These are phyloP conservation scores for Microplitis demolitor DNA, from an alignment of 1,140 invertebrate species.

Conservation along the genomic window DNA sequence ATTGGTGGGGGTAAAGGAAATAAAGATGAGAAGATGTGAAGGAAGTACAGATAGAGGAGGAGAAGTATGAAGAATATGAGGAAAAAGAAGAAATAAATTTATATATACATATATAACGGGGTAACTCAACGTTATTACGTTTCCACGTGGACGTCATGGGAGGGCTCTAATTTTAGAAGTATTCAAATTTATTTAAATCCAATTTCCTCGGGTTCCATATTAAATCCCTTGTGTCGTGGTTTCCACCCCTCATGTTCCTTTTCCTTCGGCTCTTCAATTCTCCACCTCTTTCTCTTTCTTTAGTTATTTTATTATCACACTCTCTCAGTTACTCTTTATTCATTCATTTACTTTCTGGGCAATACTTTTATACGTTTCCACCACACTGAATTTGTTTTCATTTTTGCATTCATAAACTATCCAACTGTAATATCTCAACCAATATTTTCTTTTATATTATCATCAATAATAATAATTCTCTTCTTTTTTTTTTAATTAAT, in stretches of 20 bases:
- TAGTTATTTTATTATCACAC: slow-evolving; percentile 16
- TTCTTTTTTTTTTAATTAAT: background rate
- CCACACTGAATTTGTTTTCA: slow-evolving; percentile 2
- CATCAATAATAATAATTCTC: background rate
- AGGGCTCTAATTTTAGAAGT: slow-evolving; percentile 59
- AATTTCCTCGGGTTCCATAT: slow-evolving; percentile 55
- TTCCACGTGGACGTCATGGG: slow-evolving; percentile 56
- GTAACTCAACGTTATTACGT: slow-evolving; percentile 51
- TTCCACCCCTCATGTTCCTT: slow-evolving; percentile 16
- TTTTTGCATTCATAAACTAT: slow-evolving; percentile 11
- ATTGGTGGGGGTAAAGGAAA: slow-evolving; percentile 29
- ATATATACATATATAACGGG: slow-evolving; percentile 26
- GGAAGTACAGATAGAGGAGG: slow-evolving; percentile 24
- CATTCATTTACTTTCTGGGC: slow-evolving; percentile 21
- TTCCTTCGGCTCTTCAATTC: background rate
- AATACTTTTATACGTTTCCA: slow-evolving; percentile 22
- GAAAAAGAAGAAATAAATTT: slow-evolving; percentile 9
- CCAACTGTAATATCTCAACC: background rate
- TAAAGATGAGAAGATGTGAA: background rate
- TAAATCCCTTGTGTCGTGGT: slow-evolving; percentile 43
- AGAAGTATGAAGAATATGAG: slow-evolving; percentile 28
- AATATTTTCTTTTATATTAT: background rate
- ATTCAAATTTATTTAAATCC: slow-evolving; percentile 61
- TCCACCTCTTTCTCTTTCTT: slow-evolving; percentile 36
- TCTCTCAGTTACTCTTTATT: slow-evolving; percentile 33